phyloP scores from a whole-genome alignment of 2,888 invertebrate species.

The Ormia ochracea region DNA sequence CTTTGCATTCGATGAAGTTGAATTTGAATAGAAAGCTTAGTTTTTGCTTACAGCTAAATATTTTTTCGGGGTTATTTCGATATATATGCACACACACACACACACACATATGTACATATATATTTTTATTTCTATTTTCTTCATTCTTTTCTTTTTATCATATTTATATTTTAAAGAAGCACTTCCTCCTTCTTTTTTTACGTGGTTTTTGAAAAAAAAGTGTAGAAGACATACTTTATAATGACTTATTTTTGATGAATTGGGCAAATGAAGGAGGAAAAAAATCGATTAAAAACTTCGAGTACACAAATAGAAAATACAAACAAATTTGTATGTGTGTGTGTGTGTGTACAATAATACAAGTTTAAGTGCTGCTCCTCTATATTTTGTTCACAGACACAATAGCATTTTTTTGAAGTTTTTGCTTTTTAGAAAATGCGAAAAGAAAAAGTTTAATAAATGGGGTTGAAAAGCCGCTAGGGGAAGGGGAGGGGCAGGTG shows the following conservation, averaged over 20 bases:
- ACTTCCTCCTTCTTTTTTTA: conserved; percentile 46
- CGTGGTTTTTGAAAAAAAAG: conserved; percentile 40
- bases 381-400: conserved; percentile 34
- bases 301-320: conserved; percentile 60
- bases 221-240: conserved; percentile 68
- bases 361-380: background rate
- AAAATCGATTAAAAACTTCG: conserved; percentile 63
- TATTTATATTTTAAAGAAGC: conserved; percentile 49
- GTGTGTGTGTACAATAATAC: background rate
- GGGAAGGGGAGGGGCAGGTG: too few relatives aligned
- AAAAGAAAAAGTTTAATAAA: conserved; percentile 44
- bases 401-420: conserved; percentile 8
- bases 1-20: conserved; percentile 70
- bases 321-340: conserved; percentile 50
- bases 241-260: conserved; percentile 76
- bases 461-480: conserved; percentile 54
- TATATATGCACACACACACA: too few relatives aligned
- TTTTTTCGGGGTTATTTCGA: conserved; percentile 64
- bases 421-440: conserved; percentile 17
- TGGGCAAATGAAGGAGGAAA: conserved; percentile 71
- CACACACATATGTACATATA: conserved; percentile 20
- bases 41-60: conserved; percentile 73
- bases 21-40: conserved; percentile 76
- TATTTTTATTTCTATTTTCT: conserved; percentile 9
- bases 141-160: conserved; percentile 44